Percentiles rank a stretch among this genome's conserved stretches.
These are phyloP conservation scores for Drepana arcuata DNA, from an alignment of 1,140 invertebrate genomes.

Conservation along the genomic window DNA sequence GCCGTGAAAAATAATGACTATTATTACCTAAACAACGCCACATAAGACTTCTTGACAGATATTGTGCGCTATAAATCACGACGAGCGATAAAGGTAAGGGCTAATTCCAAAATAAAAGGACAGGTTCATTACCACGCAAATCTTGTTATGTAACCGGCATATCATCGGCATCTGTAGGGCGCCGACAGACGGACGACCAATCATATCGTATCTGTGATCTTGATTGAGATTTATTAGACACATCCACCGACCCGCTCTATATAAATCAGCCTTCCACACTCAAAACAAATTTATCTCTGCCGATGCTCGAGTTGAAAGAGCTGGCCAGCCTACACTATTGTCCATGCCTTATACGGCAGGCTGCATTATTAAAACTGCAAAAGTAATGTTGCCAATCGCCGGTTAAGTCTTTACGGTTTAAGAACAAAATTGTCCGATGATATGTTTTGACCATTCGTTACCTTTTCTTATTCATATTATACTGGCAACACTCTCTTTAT, in stretches of 20 bases:
- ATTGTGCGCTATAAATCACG: not conserved
- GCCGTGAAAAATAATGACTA: no score
- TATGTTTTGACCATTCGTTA: not conserved
- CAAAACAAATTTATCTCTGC: conserved; percentile 15
- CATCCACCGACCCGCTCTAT: conserved; percentile 32
- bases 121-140: conserved; percentile 49
- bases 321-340: not conserved
- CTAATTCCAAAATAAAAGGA: conserved; percentile 18
- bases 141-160: conserved; percentile 47
- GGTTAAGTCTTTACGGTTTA: not conserved
- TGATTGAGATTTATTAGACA: conserved; percentile 66
- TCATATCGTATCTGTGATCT: conserved; percentile 59
- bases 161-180: conserved; percentile 36
- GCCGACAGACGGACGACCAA: conserved; percentile 54
- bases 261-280: conserved; percentile 43
- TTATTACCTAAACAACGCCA: no score
- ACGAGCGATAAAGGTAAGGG: not conserved
- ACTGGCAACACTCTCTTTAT: not conserved
- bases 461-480: not conserved
- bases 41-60: no score
- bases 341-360: not conserved
- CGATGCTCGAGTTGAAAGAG: conserved; percentile 3
- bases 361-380: not conserved
- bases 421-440: no score
- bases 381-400: no score